Conservation (phyloP, 2,113 vertebrate genomes). For the Cavia aperea region DNA sequence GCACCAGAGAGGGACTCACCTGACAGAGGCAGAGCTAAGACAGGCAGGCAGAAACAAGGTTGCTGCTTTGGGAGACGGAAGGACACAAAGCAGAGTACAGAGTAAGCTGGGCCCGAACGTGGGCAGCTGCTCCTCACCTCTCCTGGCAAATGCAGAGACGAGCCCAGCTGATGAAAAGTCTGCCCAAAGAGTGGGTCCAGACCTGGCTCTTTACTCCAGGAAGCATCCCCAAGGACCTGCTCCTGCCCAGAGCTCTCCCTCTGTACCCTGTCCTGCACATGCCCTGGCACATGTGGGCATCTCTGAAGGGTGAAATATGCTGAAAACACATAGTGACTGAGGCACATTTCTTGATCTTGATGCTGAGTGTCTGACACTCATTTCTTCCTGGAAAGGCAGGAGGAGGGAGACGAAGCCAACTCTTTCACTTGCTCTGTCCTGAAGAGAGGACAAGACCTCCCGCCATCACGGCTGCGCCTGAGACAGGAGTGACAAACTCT, state of each 20-base stretch:
- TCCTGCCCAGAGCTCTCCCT: neutral
- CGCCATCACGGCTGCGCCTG: accelerated
- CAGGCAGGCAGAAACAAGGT: neutral
- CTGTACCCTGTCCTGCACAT: neutral
- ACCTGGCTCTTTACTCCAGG: too few species aligned
- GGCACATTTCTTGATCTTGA: neutral
- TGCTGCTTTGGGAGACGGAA: neutral
- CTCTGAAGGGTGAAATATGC: neutral
- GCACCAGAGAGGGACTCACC: accelerated
- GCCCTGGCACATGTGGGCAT: accelerated
- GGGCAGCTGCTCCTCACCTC: neutral
- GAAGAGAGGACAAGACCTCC: accelerated
- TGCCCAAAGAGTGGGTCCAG: neutral
- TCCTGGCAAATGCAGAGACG: neutral
- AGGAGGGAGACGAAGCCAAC: too few species aligned
- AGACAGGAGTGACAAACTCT: neutral
- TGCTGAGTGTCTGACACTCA: neutral
- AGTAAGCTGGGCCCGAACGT: accelerated
- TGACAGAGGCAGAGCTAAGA: neutral
- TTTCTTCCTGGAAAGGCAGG: neutral
- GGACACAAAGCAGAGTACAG: accelerated
- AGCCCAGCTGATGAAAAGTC: too few species aligned
- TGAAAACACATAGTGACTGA: neutral
- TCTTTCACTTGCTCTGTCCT: neutral
- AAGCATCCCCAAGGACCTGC: accelerated